phyloP scores from a whole-genome alignment of 2,888 invertebrate genomes.

The Polia nebulosa region DNA sequence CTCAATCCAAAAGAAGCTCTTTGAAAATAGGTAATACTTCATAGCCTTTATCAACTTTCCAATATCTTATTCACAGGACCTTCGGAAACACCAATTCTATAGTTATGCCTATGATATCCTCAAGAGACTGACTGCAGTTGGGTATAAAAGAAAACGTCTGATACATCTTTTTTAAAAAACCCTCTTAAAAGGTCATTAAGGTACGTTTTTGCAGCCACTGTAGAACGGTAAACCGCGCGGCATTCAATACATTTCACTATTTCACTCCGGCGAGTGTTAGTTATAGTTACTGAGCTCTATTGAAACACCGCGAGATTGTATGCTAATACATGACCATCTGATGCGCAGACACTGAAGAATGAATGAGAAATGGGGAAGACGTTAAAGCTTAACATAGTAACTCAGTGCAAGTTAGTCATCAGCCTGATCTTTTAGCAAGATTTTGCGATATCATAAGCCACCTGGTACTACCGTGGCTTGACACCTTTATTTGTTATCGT shows the following conservation, averaged over 20 bases:
- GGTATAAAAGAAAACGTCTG: background rate
- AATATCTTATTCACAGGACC: no score
- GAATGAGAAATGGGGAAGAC: constrained; percentile 1
- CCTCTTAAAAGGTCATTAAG: background rate
- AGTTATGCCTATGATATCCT: no score
- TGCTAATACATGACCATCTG: constrained; percentile 60
- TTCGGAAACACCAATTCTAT: no score
- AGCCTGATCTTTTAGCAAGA: background rate
- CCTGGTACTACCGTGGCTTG: no score
- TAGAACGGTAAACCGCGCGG: constrained; percentile 41
- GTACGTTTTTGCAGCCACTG: constrained; percentile 32
- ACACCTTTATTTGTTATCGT: no score
- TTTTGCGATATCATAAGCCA: background rate
- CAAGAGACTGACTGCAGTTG: no score
- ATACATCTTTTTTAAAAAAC: background rate
- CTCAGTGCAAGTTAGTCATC: background rate
- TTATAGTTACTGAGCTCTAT: constrained; percentile 55
- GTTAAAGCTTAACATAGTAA: background rate
- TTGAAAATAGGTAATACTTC: background rate
- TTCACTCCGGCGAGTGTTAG: constrained; percentile 61
- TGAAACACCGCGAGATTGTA: constrained; percentile 60
- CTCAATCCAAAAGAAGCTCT: background rate
- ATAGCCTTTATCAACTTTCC: background rate
- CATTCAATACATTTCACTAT: constrained; percentile 70
- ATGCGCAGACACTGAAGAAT: constrained; percentile 8